Percentiles rank a stretch among this genome's conserved stretches.
These are phyloP conservation scores for Epinephelus coioides DNA, from an alignment of 2,797 vertebrate genomes.

Conservation along the genomic window DNA sequence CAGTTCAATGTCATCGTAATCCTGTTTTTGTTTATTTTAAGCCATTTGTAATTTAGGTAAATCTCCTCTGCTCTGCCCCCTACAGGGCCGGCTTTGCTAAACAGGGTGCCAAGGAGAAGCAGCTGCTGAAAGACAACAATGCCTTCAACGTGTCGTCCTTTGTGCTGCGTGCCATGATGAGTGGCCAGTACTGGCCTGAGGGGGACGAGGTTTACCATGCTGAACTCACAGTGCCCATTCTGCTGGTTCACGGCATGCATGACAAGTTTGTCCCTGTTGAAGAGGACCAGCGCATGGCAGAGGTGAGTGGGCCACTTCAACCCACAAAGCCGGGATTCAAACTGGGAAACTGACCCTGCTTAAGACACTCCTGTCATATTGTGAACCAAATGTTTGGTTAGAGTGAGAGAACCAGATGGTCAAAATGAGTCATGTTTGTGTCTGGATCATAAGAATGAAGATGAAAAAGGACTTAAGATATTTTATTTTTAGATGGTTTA, in stretches of 20 bases:
- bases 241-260: conserved; percentile 96
- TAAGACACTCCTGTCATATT: background rate
- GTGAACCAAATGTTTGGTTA: background rate
- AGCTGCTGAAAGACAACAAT: conserved; percentile 94
- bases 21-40: background rate
- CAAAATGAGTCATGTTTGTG: background rate
- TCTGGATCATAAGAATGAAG: too few relatives aligned
- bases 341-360: background rate
- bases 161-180: conserved; percentile 97
- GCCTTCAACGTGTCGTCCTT: conserved; percentile 97
- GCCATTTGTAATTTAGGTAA: background rate
- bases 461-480: too few relatives aligned
- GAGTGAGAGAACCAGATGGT: background rate
- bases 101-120: conserved; percentile 95
- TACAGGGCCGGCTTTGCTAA: conserved; percentile 94
- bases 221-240: conserved; percentile 93
- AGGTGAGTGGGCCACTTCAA: conserved; percentile 83
- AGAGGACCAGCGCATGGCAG: conserved; percentile 97
- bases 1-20: background rate
- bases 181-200: conserved; percentile 99
- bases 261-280: conserved; percentile 97
- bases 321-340: background rate
- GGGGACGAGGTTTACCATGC: conserved; percentile 97
- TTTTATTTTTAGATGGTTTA: too few relatives aligned
- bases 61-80: conserved; percentile 29